Evolutionary conservation across 1,140 invertebrate genomes (phyloP).

Genomic region (Drosophila kikkawai): DNA sequence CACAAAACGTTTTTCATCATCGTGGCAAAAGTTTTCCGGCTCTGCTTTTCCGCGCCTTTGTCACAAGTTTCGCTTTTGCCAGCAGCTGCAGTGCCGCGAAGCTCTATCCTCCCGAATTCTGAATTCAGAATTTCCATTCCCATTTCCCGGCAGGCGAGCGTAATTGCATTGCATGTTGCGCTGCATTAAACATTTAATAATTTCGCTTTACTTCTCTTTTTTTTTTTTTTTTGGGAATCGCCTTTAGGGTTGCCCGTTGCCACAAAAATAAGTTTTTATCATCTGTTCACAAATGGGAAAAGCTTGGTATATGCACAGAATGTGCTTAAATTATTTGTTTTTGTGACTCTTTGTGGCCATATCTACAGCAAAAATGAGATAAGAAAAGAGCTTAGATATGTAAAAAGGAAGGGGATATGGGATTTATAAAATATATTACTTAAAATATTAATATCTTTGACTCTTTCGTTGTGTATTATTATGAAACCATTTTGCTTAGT

Average conservation of each 20-base stretch:
- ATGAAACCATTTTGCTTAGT: too few relatives aligned
- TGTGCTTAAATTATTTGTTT: conserved; percentile 11
- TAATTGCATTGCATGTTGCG: conserved; percentile 81
- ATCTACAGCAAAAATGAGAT: not conserved
- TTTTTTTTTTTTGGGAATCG: conserved; percentile 53
- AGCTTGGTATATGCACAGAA: not conserved
- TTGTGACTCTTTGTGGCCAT: not conserved
- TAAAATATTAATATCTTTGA: too few relatives aligned
- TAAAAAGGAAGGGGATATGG: too few relatives aligned
- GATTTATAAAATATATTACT: too few relatives aligned
- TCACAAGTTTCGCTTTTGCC: conserved; percentile 64
- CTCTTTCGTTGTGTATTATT: not conserved
- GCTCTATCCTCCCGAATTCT: conserved; percentile 1
- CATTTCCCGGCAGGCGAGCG: conserved; percentile 24
- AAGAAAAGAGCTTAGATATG: not conserved
- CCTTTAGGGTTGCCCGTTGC: conserved; percentile 48
- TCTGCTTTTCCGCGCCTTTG: conserved; percentile 75
- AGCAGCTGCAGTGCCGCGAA: not conserved
- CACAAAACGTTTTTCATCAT: conserved; percentile 75
- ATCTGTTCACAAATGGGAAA: conserved; percentile 30
- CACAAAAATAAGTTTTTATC: conserved; percentile 24
- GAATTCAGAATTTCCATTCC: conserved; percentile 22
- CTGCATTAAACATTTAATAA: conserved; percentile 81
- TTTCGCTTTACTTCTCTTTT: conserved; percentile 53
- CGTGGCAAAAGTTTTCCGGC: conserved; percentile 70